A percentile compares a stretch with the other conserved stretches of the same genome.
Conservation (phyloP, 2,797 vertebrate species). For the Phyllotis vaccarum region DNA sequence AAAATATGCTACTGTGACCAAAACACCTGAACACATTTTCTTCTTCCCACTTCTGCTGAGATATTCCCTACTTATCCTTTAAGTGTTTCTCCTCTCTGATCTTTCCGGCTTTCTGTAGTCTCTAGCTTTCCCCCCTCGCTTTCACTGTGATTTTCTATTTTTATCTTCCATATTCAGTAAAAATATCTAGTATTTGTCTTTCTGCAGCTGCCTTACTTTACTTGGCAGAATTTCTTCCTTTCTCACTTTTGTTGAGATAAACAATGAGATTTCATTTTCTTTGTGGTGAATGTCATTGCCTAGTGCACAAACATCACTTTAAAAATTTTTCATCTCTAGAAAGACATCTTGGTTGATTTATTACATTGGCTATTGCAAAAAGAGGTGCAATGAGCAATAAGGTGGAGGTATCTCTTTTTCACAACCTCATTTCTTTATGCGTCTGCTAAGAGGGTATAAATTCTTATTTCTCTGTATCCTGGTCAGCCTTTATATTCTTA, state of each 20-base stretch:
- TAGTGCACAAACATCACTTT: not conserved
- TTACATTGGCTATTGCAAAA: not conserved
- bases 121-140: not conserved
- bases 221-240: not conserved
- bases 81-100: not conserved
- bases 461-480: not conserved
- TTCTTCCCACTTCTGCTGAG: not conserved
- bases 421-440: not conserved
- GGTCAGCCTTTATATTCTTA: not conserved
- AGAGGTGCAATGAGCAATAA: accelerated
- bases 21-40: not conserved
- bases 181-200: not conserved
- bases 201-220: not conserved
- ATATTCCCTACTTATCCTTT: not conserved
- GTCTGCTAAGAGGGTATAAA: accelerated
- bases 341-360: too few species aligned
- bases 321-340: not conserved
- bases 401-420: not conserved
- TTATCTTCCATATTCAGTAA: not conserved
- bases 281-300: not conserved
- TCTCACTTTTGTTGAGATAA: not conserved
- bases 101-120: not conserved
- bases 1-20: too few species aligned
- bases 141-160: not conserved
- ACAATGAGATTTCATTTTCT: not conserved